Evolutionary conservation across 2,888 invertebrate genomes (phyloP), one percentile per base, ranked within the genome.

Genomic region (Pegoplata infirma): DNA sequence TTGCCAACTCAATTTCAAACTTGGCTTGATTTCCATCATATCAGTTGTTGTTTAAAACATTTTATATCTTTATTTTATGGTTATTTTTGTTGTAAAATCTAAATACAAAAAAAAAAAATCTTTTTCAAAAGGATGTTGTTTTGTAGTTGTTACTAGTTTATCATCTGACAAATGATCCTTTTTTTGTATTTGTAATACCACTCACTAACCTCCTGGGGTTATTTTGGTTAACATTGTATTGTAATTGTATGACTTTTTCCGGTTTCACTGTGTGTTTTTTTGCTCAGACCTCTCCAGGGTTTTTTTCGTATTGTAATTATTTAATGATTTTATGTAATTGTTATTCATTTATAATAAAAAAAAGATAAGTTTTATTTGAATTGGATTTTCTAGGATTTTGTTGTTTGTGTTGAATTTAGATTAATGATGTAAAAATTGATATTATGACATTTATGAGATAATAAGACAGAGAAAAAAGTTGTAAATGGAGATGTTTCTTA

Each of bases 341-440:
- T 58, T 46, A 47, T 58, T 58, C 28, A 76, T 69, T 69, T 58
- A 46, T 68, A 40, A 53, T 28, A 53, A 47, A 47, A 61, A 61
- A 23, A 32, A 32, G 28, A 61, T 32, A 32, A 32, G 28, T 17
- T 28, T 47, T 47, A 47, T 28, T 23, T 36, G 17, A n/a, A 36
- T 12, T 19, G 19, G 28, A 28, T 16, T 55, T 8, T 1, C 17
- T 16, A 55, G 32, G 55, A 63, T 47, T 44, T 47, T 46, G 5
- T 10, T 53, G 19, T 16, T 53, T 47, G 0, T 28, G 28, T 14
- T 28, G 14, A 32, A 16, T 12, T 7, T 23, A 61, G 69, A 76
- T 64, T 53, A 76, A 71, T 76, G 71, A 76, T 66, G 46, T 59
- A 17, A 16, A 17, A 46, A 16, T 7, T 47, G 59, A 19, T 66